Percentiles rank a stretch among this genome's conserved stretches.
Evolutionary conservation across 1,140 invertebrate genomes (phyloP).

Genomic region (Drosophila nannoptera): DNA sequence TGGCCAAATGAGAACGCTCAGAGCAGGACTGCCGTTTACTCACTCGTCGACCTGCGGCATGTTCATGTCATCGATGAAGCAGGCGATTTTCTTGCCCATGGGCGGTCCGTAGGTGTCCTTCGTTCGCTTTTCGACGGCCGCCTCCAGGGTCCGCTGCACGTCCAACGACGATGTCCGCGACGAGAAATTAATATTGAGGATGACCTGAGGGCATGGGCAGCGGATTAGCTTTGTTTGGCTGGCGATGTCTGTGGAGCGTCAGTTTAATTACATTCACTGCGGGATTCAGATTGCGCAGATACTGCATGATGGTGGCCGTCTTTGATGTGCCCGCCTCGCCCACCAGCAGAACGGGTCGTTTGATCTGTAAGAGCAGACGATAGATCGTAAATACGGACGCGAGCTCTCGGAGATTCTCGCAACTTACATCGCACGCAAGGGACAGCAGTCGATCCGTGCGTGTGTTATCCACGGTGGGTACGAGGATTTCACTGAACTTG

Average conservation of each 20-base stretch:
- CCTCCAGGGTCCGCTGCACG: conserved; percentile 91
- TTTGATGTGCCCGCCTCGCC: conserved; percentile 95
- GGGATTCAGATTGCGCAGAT: conserved; percentile 85
- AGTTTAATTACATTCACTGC: conserved; percentile 84
- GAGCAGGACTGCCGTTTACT: conserved; percentile 31
- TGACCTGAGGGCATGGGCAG: conserved; percentile 79
- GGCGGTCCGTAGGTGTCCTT: conserved; percentile 93
- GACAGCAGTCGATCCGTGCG: conserved; percentile 88
- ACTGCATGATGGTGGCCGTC: conserved; percentile 91
- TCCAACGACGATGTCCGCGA: conserved; percentile 93
- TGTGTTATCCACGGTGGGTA: conserved; percentile 93
- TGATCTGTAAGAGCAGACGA: conserved; percentile 80
- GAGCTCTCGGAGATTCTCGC: background rate
- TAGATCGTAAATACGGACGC: background rate
- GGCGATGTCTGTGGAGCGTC: conserved; percentile 57
- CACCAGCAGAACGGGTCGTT: conserved; percentile 89
- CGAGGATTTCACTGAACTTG: conserved; percentile 90
- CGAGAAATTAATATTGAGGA: conserved; percentile 93
- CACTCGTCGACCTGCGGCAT: conserved; percentile 89
- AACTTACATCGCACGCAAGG: conserved; percentile 86
- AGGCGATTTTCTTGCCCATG: conserved; percentile 90
- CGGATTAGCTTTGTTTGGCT: conserved; percentile 36
- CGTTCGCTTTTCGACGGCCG: conserved; percentile 91
- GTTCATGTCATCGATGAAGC: conserved; percentile 96
- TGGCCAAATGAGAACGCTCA: background rate